Percentiles rank a stretch among this genome's conserved stretches.
These are phyloP conservation scores for Onthophagus sagittarius DNA, from an alignment of 2,888 invertebrate genomes.

Conservation along the genomic window DNA sequence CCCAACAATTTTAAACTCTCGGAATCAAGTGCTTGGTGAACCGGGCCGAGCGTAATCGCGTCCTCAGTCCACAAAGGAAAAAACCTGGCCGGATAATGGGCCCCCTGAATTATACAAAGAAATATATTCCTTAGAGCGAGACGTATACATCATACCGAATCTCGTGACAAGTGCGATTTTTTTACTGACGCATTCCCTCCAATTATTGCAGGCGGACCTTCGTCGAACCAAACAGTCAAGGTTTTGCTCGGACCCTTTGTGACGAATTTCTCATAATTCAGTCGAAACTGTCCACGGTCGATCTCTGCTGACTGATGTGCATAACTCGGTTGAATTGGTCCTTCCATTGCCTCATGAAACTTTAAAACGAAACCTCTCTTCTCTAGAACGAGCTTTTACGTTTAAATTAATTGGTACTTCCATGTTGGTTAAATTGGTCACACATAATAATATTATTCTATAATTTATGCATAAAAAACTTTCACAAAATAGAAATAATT, in stretches of 20 bases:
- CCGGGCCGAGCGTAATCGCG: constrained; percentile 19
- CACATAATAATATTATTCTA: neutral
- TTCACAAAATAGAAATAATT: no score
- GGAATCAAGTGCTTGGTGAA: constrained; percentile 24
- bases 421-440: neutral
- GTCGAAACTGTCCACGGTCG: neutral
- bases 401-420: neutral
- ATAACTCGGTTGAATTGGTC: neutral
- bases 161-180: constrained; percentile 25
- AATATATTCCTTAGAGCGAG: constrained; percentile 26
- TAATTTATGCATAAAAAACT: no score
- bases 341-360: neutral
- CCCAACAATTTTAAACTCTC: constrained; percentile 30
- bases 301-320: neutral
- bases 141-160: constrained; percentile 29
- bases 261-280: neutral
- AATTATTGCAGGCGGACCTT: constrained; percentile 25
- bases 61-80: constrained; percentile 6
- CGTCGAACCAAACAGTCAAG: neutral
- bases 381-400: neutral
- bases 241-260: neutral
- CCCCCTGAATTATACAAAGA: constrained; percentile 26
- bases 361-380: neutral
- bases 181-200: constrained; percentile 25
- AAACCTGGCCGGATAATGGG: constrained; percentile 27